Evolutionary conservation across 2,797 vertebrate genomes (phyloP), one percentile per base, ranked within the genome.

Genomic region (Paguma larvata): DNA sequence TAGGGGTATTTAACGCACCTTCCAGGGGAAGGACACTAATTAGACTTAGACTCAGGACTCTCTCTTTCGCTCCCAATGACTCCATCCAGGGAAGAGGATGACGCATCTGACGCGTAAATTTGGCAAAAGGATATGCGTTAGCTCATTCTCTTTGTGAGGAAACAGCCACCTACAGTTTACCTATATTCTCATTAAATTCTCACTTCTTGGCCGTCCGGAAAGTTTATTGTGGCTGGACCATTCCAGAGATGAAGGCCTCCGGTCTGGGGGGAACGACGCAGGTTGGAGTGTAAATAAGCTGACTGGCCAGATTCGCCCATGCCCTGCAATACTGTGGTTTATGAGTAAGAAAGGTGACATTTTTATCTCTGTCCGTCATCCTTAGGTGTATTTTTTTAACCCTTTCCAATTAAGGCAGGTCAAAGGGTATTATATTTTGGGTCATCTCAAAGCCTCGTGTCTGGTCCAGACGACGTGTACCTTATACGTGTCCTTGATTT

Each of bases 311-410:
- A 63, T 72, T 68, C 51, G 73, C 48, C 38, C 46, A 13, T 21
- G n/a, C 11, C 41, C 27, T 56, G 3, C 65, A 25, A 93, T n/a
- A 92, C 0, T 65, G 59, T 19, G 2, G 38, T 82, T 70, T 5
- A 6, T 21, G 77, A 70, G 21, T 53, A 38, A 78, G 21, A 94
- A 88, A 87, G 70, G 13, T 53, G 62, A 41, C 62, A n/a, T 34
- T 77, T 84, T 80, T 77, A 92, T 70, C 14, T 63, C 56, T 15
- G 2, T 53, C 73, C 84, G 8, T 79, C 23, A 38, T 68, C n/a
- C 72, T 82, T 77, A 8, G 4, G 10, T 87, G 53, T 77, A 13
- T 48, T 82, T 96, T 65, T 87, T 77, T 27, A 77, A 44, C 46
- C 87, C 51, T 68, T 94, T 62, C 72, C 62, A 73, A 30, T 32